A percentile compares a stretch with the other conserved stretches of the same genome.
Conservation (phyloP, 2,113 vertebrate genomes). For the Clupea harengus region DNA sequence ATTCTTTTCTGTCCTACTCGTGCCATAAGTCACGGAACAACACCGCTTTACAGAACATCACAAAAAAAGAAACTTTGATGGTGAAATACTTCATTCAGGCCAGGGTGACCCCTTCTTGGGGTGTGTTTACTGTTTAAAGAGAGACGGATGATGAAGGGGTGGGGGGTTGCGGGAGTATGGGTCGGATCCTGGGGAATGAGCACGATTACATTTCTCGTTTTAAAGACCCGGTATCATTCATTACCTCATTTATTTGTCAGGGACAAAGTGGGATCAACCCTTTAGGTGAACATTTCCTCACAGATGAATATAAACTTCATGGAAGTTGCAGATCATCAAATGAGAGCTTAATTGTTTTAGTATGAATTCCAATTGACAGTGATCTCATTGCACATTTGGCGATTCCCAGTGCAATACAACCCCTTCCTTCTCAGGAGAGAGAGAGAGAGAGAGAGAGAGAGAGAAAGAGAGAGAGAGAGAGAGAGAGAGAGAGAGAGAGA, state of each 20-base stretch:
- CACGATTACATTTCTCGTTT: neutral
- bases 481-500: neutral
- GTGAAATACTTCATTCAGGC: neutral
- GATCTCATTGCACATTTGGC: neutral
- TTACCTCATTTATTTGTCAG: slow-evolving; percentile 37
- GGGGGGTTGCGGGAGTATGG: too few species aligned
- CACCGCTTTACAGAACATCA: neutral
- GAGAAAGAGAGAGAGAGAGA: neutral
- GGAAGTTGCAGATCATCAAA: neutral
- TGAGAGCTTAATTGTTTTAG: slow-evolving; percentile 4
- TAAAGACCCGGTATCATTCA: neutral
- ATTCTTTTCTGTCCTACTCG: neutral
- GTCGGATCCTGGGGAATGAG: neutral
- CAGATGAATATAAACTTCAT: neutral
- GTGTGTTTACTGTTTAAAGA: neutral
- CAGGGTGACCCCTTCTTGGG: neutral
- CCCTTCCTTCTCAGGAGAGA: neutral
- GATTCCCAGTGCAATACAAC: neutral
- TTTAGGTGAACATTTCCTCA: slow-evolving; percentile 2
- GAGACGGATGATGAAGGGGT: neutral
- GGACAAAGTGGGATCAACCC: neutral
- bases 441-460: neutral
- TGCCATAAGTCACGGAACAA: neutral
- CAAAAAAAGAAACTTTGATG: neutral
- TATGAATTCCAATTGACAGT: neutral